Evolutionary conservation across 2,113 vertebrate genomes (phyloP), one percentile per base, ranked within the genome.

Genomic region (Galbula dea): DNA sequence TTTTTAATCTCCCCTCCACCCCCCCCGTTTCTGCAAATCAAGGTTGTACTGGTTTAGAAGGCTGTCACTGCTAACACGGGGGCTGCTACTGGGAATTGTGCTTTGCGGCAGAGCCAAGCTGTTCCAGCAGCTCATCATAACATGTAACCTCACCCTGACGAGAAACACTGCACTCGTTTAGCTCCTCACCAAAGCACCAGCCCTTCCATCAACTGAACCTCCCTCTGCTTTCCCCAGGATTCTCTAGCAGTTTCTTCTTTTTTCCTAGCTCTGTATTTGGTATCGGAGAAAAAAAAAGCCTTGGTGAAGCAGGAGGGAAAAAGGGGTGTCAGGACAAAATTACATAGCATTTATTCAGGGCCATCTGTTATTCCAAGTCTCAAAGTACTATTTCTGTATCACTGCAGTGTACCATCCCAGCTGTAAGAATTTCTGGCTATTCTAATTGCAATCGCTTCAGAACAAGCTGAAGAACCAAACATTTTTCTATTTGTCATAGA

Each of bases 281-380:
- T 63, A 81, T 1, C 29, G 24, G 19, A 65, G 4, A 55, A 4
- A 59, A 76, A 88, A 66, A 69, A 94, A 49, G 27, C 30, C 8
- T 80, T 91, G 75, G 49, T 73, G 82, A 89, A 91, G 87, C 82
- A 93, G 92, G 85, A 96, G 92, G 87, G 87, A 95, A 95, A 83
- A 92, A 92, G 49, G 93, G 94, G 89, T 91, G 86, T 96, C 62
- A 92, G 91, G 94, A 94, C 77, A 86, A 86, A 95, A 94, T 95
- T 95, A 86, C 91, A 91, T 65, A 92, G 89, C 82, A 49, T 92
- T 95, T 96, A 96, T 96, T 96, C 96, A 96, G 71, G 63, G 84
- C 94, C 90, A 96, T 93, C 93, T 93, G 93, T 94, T 93, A 96
- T 86, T 94, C 88, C 87, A 90, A 96, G 89, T 79, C 91, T 93